Base-by-base conservation (phyloP, 2,113 vertebrate genomes). In the Callionymus lyra region DNA sequence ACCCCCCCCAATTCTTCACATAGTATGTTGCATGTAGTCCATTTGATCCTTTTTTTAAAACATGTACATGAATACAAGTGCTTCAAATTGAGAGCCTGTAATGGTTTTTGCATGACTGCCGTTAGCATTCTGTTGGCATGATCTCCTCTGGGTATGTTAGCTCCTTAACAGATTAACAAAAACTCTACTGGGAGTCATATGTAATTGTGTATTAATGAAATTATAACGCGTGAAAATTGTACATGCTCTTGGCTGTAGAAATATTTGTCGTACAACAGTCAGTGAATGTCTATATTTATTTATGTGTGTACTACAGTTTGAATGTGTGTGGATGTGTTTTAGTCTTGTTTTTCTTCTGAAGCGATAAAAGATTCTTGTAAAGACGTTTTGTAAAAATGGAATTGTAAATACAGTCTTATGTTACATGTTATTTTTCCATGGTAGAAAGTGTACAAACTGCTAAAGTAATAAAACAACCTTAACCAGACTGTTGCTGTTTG, bases 211-310 rank as follows among this genome's bases (percentile, higher is more conserved):
- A 85, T 82, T 87, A 81, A 77, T 85, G 71, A 85, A 87, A 86
- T 81, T 79, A 84, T 87, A 80, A 80, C 71, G 79, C 76, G 64
- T 79, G 68, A 57, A 81, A 59, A 76, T 74, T 81, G 67, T 84
- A 74, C 83, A 84, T 87, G 85, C 82, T 80, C 63, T 81, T 79
- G 80, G 81, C 85, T 89, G 81, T 89, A 86, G 86, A 89, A 87
- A 86, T 87, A 81, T 82, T 74, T 72, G 81, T 84, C 72, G 76
- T 79, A 66, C 70, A 77, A 70, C 82, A 84, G 71, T 87, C 87
- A 83, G 76, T 88, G 81, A 84, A 87, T 88, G 76, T 85, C 86
- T 81, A 78, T 96, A 94, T 94, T 97, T 97, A 94, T 96, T 93
- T 91, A 90, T 91, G 78, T 89, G 84, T 87, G 84, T 88, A 87